Percentiles rank a stretch among this genome's conserved stretches.
Evolutionary conservation across 1,140 invertebrate genomes (phyloP).

Genomic region (Nymphalis io): DNA sequence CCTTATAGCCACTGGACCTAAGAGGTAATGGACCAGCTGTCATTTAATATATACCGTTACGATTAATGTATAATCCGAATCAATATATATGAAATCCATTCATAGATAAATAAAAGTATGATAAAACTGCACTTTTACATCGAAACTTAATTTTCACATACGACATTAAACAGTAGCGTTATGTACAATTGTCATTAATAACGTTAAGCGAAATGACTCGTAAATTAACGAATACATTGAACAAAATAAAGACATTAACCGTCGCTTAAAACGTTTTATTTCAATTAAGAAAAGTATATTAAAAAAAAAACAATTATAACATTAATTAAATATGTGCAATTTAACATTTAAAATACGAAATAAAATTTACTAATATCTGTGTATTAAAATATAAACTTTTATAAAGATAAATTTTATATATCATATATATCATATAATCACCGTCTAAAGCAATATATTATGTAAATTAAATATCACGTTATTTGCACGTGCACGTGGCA

Average conservation of each 20-base stretch:
- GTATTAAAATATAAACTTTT: too few species aligned
- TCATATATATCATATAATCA: not conserved
- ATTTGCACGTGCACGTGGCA: too few species aligned
- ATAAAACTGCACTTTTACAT: too few species aligned
- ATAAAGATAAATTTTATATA: not conserved
- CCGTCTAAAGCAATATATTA: not conserved
- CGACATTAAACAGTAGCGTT: too few species aligned
- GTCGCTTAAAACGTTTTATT: slow-evolving; percentile 25
- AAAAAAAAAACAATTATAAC: slow-evolving; percentile 21
- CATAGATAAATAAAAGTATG: too few species aligned
- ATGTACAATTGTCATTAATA: slow-evolving; percentile 10
- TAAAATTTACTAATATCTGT: not conserved
- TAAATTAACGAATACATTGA: too few species aligned
- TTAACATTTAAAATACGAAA: slow-evolving; percentile 3
- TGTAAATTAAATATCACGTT: not conserved
- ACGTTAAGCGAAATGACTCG: slow-evolving; percentile 5
- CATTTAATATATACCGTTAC: too few species aligned
- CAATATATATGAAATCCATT: too few species aligned
- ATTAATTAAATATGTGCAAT: slow-evolving; percentile 23
- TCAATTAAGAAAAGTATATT: slow-evolving; percentile 26
- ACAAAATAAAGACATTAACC: slow-evolving; percentile 30
- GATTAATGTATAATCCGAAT: too few species aligned
- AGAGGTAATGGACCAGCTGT: too few species aligned
- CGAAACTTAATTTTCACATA: too few species aligned
- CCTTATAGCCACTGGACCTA: too few species aligned